Base-by-base conservation (phyloP, 2,888 invertebrate genomes). In the Zygaena filipendulae region DNA sequence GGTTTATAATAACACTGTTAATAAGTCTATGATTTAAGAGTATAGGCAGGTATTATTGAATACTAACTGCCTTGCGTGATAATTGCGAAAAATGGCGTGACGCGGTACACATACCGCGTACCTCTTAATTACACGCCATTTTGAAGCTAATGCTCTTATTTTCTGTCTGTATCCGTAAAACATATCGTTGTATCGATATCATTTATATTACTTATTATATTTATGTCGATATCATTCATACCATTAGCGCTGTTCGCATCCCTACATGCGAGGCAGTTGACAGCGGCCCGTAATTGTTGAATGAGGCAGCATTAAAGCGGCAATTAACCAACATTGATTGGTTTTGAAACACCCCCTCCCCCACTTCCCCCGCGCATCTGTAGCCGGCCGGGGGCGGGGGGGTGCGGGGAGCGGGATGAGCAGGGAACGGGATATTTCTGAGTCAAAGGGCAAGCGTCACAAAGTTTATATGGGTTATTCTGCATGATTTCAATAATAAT, bases 251-350 rank as follows among this genome's bases (percentile, higher is more conserved):
- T 20, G 34, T 37, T 35, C 33, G 6, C 57, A 39, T 36, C 61
- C 21, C 56, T 59, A 45, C 13, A 3, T 24, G 47, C 48, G 51
- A 47, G 52, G 47, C 56, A 52, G 51, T 53, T 60, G 67, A 59
- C 67, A 64, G 59, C 61, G 58, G 51, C 47, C 61, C 53, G 60
- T 67, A 75, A 75, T 72, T 72, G 71, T 67, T 72, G 74, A 77
- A 72, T 72, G 69, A 69, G 70, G 67, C 61, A 64, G 58, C 66
- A 75, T 72, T 75, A 75, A 74, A 71, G 69, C 71, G 50, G 56
- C 74, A 75, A 75, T 75, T 75, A 75, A 64, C 57, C 57, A 59
- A 75, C 74, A 71, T 70, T 72, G 75, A 74, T 75, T 72, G 72
- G 69, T 68, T 67, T 61, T 60, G 53, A 54, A 49, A 53, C 39